Percentiles rank a stretch among this genome's conserved stretches.
phyloP scores from a whole-genome alignment of 1,140 invertebrate genomes.

The Drosophila trapezifrons region DNA sequence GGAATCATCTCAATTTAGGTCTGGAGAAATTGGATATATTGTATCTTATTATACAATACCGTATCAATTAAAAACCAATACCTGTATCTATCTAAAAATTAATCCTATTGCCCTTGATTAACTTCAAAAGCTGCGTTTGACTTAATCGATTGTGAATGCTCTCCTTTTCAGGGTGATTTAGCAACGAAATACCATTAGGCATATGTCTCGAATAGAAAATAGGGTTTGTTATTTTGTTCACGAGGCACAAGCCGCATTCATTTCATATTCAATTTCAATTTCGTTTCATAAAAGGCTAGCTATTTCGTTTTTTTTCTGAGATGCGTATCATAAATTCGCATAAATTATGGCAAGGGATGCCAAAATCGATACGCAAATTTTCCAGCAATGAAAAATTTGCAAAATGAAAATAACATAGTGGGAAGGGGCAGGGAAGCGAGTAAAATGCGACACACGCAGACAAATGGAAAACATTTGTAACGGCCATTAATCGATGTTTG shows the following conservation, averaged over 20 bases:
- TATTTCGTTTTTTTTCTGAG: constrained; percentile 25
- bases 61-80: no score
- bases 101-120: not conserved
- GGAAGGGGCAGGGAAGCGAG: constrained; percentile 18
- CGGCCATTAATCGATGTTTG: constrained; percentile 77
- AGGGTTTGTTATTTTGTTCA: constrained; percentile 1
- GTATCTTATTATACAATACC: no score
- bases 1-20: not conserved
- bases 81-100: not conserved
- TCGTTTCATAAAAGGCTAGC: constrained; percentile 45
- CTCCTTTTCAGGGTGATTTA: constrained; percentile 4
- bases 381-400: constrained; percentile 42
- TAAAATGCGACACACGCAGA: constrained; percentile 65
- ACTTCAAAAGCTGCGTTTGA: not conserved
- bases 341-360: constrained; percentile 55
- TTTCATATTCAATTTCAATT: constrained; percentile 52
- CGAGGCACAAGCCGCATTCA: constrained; percentile 30
- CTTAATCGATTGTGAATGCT: not conserved
- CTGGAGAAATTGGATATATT: no score
- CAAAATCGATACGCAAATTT: constrained; percentile 78
- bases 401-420: constrained; percentile 27
- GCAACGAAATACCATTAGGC: constrained; percentile 32
- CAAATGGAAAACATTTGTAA: constrained; percentile 82
- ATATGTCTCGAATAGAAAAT: constrained; percentile 34
- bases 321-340: constrained; percentile 79